Evolutionary conservation across 2,888 invertebrate species (phyloP).

Genomic region (Harpalus rubripes): DNA sequence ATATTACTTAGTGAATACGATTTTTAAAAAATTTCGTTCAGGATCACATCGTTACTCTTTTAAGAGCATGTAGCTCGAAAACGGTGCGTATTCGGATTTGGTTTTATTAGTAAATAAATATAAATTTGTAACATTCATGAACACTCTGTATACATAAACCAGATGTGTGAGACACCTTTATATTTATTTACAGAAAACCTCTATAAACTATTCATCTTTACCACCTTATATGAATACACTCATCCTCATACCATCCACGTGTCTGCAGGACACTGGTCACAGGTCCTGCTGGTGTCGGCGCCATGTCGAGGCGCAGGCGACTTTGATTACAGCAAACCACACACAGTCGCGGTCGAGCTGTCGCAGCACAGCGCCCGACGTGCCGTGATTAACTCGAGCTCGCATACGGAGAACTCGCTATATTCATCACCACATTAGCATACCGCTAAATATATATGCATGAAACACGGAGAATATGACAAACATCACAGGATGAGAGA

Average conservation of each 20-base stretch:
- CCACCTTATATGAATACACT: not conserved
- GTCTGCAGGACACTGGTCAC: not conserved
- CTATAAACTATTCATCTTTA: not conserved
- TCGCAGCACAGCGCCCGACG: not conserved
- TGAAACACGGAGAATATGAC: not conserved
- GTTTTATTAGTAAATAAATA: too few relatives aligned
- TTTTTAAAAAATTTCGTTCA: too few relatives aligned
- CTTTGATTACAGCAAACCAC: slow-evolving; percentile 15
- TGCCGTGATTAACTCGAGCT: not conserved
- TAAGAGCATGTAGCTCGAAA: too few relatives aligned
- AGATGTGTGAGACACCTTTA: not conserved
- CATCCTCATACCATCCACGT: not conserved
- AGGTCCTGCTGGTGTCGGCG: not conserved
- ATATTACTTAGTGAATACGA: too few relatives aligned
- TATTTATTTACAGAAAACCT: not conserved
- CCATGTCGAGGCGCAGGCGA: not conserved
- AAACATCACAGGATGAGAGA: not conserved
- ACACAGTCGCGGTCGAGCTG: not conserved
- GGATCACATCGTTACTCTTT: too few relatives aligned
- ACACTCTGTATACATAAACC: too few relatives aligned
- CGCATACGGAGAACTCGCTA: not conserved
- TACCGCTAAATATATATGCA: slow-evolving; percentile 13
- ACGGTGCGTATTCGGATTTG: too few relatives aligned
- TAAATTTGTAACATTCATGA: too few relatives aligned
- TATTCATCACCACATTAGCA: slow-evolving; percentile 15